A percentile compares a stretch with the other conserved stretches of the same genome.
Conservation (phyloP, 2,888 invertebrate species). For the Leptopilina drosophilae region DNA sequence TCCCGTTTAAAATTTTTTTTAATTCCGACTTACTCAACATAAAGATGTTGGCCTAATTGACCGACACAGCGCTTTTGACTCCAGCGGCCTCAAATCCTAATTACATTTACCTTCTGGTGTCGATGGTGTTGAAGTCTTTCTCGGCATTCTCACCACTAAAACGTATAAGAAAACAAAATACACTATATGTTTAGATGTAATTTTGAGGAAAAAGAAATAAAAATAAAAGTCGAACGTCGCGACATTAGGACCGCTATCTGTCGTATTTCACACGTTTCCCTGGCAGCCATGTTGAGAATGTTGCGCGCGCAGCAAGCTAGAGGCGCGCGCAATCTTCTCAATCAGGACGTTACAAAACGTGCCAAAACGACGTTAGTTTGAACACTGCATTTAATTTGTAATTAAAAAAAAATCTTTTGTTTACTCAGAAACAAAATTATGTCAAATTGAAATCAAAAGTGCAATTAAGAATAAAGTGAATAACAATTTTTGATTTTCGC, state of each 20-base stretch:
- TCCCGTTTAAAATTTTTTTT: conserved; percentile 68
- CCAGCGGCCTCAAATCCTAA: conserved; percentile 77
- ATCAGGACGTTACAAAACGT: too few species aligned
- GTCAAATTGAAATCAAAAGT: too few species aligned
- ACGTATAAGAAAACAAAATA: conserved; percentile 74
- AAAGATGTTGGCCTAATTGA: conserved; percentile 76
- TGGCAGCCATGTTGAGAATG: too few species aligned
- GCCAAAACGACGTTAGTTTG: too few species aligned
- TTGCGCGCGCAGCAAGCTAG: too few species aligned
- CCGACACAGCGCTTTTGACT: conserved; percentile 75
- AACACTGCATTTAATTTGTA: too few species aligned
- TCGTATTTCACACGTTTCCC: too few species aligned
- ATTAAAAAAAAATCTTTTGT: too few species aligned
- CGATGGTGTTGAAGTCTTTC: conserved; percentile 77
- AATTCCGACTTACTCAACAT: conserved; percentile 77
- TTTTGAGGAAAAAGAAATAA: background rate
- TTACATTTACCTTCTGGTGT: conserved; percentile 78
- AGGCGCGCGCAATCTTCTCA: too few species aligned
- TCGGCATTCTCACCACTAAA: conserved; percentile 78
- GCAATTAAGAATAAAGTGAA: too few species aligned
- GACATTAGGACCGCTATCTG: background rate
- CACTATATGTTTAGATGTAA: conserved; percentile 51
- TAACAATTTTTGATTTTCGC: too few species aligned
- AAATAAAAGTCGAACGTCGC: background rate
- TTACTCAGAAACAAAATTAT: too few species aligned